Percentiles rank a stretch among this genome's conserved stretches.
phyloP scores from a whole-genome alignment of 2,797 vertebrate genomes.

The Trichosurus vulpecula region DNA sequence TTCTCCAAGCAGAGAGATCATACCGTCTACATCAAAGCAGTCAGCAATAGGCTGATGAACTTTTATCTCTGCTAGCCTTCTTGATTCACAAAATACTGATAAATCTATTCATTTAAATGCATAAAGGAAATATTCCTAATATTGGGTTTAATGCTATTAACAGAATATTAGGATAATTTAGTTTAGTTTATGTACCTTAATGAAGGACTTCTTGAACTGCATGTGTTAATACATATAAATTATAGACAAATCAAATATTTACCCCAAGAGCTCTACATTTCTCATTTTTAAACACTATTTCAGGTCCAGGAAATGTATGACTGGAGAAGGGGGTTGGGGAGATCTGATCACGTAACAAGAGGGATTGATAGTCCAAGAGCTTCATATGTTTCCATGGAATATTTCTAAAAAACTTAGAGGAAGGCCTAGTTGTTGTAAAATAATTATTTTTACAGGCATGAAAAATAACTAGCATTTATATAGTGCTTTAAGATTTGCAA shows the following conservation, averaged over 20 bases:
- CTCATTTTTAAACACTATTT: neutral
- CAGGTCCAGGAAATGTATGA: neutral
- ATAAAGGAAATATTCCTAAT: conserved; percentile 11
- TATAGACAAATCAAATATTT: neutral
- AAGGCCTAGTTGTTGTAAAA: neutral
- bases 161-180: neutral
- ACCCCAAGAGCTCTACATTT: neutral
- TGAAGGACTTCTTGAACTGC: neutral
- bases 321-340: neutral
- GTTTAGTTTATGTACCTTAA: neutral
- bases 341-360: neutral
- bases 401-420: neutral
- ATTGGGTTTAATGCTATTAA: neutral
- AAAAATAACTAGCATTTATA: neutral
- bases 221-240: neutral
- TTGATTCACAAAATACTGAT: conserved; percentile 3
- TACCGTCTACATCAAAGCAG: neutral
- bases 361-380: neutral
- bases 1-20: neutral
- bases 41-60: neutral
- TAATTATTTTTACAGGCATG: neutral
- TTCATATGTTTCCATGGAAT: neutral
- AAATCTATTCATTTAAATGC: conserved; percentile 48
- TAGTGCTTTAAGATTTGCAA: neutral
- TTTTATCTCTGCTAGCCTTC: neutral